phyloP scores from a whole-genome alignment of 2,888 invertebrate species.

The Trissoscelio sp. region DNA sequence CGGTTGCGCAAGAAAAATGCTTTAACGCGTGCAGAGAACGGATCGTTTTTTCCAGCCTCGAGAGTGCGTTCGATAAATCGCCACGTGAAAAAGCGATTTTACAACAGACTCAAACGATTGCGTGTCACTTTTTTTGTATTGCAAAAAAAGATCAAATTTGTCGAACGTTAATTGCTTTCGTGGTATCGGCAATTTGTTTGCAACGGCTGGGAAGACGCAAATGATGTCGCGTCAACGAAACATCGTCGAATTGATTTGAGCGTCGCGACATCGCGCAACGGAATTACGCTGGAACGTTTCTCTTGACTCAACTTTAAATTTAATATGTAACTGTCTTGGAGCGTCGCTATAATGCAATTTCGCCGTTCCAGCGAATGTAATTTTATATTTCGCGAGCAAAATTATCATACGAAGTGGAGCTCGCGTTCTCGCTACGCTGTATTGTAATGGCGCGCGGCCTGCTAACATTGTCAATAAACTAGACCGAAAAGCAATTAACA shows the following conservation, averaged over 20 bases:
- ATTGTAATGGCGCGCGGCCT: not conserved
- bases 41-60: too few species aligned
- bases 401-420: slow-evolving; percentile 31
- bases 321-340: slow-evolving; percentile 6
- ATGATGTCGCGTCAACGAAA: not conserved
- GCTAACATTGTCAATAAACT: slow-evolving; percentile 27
- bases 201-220: not conserved
- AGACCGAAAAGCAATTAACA: slow-evolving; percentile 46
- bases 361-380: not conserved
- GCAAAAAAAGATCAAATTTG: too few species aligned
- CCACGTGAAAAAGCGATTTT: slow-evolving; percentile 21
- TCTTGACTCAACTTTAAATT: not conserved
- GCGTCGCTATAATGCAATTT: slow-evolving; percentile 10
- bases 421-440: slow-evolving; percentile 12
- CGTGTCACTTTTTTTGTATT: too few species aligned
- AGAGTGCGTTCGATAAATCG: slow-evolving; percentile 18
- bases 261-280: not conserved
- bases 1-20: not conserved
- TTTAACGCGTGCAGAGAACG: too few species aligned
- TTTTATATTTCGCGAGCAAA: slow-evolving; percentile 6
- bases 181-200: not conserved
- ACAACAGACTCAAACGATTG: slow-evolving; percentile 6
- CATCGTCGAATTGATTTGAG: not conserved
- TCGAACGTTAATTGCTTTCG: slow-evolving; percentile 10
- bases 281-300: not conserved